Evolutionary conservation across 23 tunicate genomes (phyloP), one percentile per base, ranked within the genome.

Genomic region (Corella eumyota): DNA sequence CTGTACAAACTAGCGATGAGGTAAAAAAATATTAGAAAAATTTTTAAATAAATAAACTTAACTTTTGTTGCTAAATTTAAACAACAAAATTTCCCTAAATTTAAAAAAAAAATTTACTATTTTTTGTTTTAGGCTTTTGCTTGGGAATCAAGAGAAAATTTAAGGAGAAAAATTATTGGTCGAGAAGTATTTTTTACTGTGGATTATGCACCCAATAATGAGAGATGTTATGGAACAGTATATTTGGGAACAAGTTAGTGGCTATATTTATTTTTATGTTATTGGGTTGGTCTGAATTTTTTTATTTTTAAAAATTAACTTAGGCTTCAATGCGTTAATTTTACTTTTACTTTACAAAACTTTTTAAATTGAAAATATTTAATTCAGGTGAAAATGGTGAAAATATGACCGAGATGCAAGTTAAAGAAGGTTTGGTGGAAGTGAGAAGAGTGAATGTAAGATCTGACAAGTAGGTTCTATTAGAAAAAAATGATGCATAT

Each of bases 91-190:
- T 40, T 11, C 15, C 11, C 13, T 40, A 40, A 15, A 40, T 40
- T 40, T 40, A 11, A 9, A 40, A 11, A 40, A 40, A 40, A 40
- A 9, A 40, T 40, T 15, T 40, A 40, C 15, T 15, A 9, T 40
- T 20, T 49, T 55, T 62, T 62, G 29, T 61, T 45, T 61, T 62
- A 87, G 96, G 71, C 87, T 17, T 87, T 77, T 61, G 98, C 98
- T 1, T 91, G 98, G 98, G 74, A 66, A 66, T 82, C 98, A 25
- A 61, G 98, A 38, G 98, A 91, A 53, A 77, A 65, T 61, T 67
- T 91, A 36, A 93, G 98, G 4, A 82, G 70, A 57, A 81, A 76
- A 52, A 23, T 83, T 37, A 76, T 91, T 71, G 98, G 98, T 17
- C 68, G 69, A 38, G 98, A 91, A 48, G 70, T 91, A 2, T 83